phyloP scores from a whole-genome alignment of 35 echinoderm and acorn worm genomes.

The Apostichopus parvimensis region DNA sequence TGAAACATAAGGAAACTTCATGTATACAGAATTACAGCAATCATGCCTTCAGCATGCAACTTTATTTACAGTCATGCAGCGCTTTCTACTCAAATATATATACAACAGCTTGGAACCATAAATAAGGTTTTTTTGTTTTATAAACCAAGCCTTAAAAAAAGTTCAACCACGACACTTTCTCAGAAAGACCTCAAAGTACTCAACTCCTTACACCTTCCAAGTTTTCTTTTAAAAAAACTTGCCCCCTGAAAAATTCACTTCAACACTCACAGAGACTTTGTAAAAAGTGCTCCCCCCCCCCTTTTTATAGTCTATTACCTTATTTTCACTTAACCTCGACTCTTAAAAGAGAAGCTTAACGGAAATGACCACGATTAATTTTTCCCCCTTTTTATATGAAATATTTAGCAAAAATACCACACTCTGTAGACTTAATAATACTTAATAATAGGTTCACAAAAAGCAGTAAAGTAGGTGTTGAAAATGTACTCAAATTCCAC shows the following conservation, averaged over 20 bases:
- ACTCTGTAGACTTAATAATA: not conserved
- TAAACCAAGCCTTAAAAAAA: slow-evolving; percentile 28
- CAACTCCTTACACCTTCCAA: not conserved
- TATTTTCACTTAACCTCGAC: no score
- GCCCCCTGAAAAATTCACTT: slow-evolving; percentile 8
- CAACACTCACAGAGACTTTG: not conserved
- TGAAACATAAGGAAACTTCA: not conserved
- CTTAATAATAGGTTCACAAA: not conserved
- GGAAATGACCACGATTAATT: no score
- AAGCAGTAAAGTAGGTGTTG: slow-evolving; percentile 17
- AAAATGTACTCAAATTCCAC: slow-evolving; percentile 24
- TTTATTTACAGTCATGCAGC: slow-evolving; percentile 42
- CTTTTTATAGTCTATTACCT: no score
- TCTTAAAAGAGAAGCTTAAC: no score
- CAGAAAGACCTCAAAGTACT: slow-evolving; percentile 55
- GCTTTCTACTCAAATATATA: slow-evolving; percentile 23
- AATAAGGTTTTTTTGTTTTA: not conserved
- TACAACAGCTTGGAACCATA: slow-evolving; percentile 19
- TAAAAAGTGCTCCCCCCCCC: no score
- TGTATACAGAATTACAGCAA: not conserved
- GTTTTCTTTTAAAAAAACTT: not conserved
- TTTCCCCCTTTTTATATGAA: no score
- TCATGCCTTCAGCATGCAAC: slow-evolving; percentile 15
- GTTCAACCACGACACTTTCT: slow-evolving; percentile 57
- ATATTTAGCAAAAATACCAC: no score